phyloP scores from a whole-genome alignment of 2,888 invertebrate genomes.

The Proisotoma minuta region DNA sequence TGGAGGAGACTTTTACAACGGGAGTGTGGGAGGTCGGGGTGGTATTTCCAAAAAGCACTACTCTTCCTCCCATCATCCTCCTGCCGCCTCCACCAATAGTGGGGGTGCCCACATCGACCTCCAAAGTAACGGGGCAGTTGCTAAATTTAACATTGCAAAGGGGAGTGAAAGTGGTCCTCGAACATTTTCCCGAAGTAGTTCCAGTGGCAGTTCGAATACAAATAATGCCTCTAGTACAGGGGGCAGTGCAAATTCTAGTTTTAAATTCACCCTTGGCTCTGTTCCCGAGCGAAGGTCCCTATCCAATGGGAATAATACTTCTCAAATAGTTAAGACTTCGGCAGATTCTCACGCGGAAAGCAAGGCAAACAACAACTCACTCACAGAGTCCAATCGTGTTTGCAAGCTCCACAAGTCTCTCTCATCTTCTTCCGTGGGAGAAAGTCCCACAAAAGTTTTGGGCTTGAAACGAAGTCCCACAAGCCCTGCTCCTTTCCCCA shows the following conservation, averaged over 20 bases:
- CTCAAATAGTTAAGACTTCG: neutral
- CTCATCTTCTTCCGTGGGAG: neutral
- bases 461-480: neutral
- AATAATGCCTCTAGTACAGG: neutral
- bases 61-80: conserved; percentile 17
- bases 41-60: neutral
- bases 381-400: neutral
- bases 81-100: conserved; percentile 3
- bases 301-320: neutral
- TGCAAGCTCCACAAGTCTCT: neutral
- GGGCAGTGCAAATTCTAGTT: conserved; percentile 3
- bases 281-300: conserved; percentile 6
- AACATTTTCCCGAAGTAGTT: neutral
- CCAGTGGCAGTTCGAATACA: neutral
- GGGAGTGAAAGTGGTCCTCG: neutral
- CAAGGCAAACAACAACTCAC: neutral
- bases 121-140: neutral
- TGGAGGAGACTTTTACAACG: neutral
- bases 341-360: neutral
- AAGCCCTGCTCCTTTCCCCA: conserved; percentile 16
- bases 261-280: conserved; percentile 9
- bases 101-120: neutral
- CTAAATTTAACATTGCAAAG: neutral
- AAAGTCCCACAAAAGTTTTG: too few species aligned
- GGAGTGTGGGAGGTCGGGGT: neutral